phyloP scores from a whole-genome alignment of 2,888 invertebrate species.

The Drosophila incognita region DNA sequence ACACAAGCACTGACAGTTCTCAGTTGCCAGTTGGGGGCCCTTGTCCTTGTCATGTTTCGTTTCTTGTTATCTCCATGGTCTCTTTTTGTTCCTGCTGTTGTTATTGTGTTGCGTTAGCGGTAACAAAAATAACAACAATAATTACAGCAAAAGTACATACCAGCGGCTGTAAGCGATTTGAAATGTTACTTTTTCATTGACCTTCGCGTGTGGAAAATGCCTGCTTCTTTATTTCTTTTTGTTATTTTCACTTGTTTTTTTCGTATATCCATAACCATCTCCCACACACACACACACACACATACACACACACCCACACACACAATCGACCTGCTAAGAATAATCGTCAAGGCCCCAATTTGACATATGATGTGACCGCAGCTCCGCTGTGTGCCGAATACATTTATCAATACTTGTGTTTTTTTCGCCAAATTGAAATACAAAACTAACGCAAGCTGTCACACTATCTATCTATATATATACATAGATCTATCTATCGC shows the following conservation, averaged over 20 bases:
- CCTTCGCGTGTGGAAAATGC: slow-evolving; percentile 70
- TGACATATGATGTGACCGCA: slow-evolving; percentile 75
- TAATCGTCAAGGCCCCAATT: slow-evolving; percentile 58
- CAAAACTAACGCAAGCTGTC: slow-evolving; percentile 61
- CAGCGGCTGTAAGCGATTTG: slow-evolving; percentile 60
- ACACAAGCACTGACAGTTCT: slow-evolving; percentile 17
- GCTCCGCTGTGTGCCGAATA: slow-evolving; percentile 59
- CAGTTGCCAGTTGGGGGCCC: slow-evolving; percentile 42
- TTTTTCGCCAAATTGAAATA: slow-evolving; percentile 60
- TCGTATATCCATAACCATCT: neutral
- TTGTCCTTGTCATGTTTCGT: slow-evolving; percentile 73
- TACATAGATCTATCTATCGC: slow-evolving; percentile 20
- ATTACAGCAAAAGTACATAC: slow-evolving; percentile 38
- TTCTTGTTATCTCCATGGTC: slow-evolving; percentile 62
- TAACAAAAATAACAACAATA: slow-evolving; percentile 45
- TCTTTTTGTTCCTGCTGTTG: slow-evolving; percentile 25
- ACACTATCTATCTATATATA: slow-evolving; percentile 34
- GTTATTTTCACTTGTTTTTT: slow-evolving; percentile 18
- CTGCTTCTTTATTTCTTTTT: slow-evolving; percentile 16
- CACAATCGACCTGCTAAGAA: slow-evolving; percentile 53
- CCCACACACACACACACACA: slow-evolving; percentile 1
- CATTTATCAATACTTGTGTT: slow-evolving; percentile 72
- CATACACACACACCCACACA: slow-evolving; percentile 3
- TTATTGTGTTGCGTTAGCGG: slow-evolving; percentile 49
- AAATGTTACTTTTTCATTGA: slow-evolving; percentile 72